phyloP scores from a whole-genome alignment of 2,113 vertebrate species.

The Bucco capensis region DNA sequence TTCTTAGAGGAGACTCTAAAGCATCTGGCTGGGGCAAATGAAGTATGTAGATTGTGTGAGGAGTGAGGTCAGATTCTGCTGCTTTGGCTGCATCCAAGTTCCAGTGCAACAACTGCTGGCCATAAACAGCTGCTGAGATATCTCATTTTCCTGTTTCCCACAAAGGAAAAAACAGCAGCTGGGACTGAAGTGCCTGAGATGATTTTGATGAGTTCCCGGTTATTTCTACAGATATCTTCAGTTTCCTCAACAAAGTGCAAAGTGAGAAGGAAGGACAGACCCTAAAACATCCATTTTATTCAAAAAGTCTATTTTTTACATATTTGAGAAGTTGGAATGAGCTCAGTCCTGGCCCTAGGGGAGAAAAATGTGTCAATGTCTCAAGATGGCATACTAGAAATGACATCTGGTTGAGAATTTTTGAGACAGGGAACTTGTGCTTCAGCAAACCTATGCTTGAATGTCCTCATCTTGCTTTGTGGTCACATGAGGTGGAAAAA shows the following conservation, averaged over 20 bases:
- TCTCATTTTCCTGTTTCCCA: slow-evolving; percentile 58
- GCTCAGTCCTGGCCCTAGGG: neutral
- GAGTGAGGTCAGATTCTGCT: neutral
- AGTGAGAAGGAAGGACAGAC: neutral
- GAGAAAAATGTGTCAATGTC: neutral
- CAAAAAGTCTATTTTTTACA: neutral
- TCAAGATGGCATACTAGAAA: neutral
- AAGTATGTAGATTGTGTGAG: neutral
- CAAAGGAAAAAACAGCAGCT: slow-evolving; percentile 58
- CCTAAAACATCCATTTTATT: neutral
- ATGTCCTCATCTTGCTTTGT: neutral
- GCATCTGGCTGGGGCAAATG: neutral
- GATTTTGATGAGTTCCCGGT: slow-evolving; percentile 2
- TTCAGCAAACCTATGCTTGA: neutral
- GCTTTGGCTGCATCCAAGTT: neutral
- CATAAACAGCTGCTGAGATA: slow-evolving; percentile 43
- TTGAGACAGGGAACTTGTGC: neutral
- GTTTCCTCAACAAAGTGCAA: neutral
- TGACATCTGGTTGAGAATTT: neutral
- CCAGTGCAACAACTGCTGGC: slow-evolving; percentile 31
- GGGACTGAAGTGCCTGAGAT: neutral
- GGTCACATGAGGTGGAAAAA: neutral
- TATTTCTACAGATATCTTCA: neutral
- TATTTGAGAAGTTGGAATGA: no score
- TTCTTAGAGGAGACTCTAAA: neutral